Conservation (phyloP, 2,797 vertebrate species). For the Lacerta viridis region DNA sequence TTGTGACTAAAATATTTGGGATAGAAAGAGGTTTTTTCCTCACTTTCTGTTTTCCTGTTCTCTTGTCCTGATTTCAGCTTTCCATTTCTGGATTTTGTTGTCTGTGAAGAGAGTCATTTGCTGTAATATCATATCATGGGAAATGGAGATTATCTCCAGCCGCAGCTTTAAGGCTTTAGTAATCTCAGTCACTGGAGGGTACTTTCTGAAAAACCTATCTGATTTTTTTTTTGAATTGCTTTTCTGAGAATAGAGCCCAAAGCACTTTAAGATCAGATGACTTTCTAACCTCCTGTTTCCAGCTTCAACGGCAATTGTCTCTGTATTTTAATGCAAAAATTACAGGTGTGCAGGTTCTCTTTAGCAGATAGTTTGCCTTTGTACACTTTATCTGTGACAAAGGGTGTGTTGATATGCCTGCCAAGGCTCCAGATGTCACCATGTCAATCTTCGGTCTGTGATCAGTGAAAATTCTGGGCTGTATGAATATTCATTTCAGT, state of each 20-base stretch:
- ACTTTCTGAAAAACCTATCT: slow-evolving; percentile 62
- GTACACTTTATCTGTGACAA: slow-evolving; percentile 38
- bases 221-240: slow-evolving; percentile 58
- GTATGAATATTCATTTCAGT: not conserved
- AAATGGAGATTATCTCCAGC: slow-evolving; percentile 35
- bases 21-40: accelerated
- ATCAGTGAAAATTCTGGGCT: not conserved
- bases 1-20: accelerated
- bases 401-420: slow-evolving; percentile 34
- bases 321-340: slow-evolving; percentile 55
- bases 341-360: slow-evolving; percentile 38
- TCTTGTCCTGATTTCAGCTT: slow-evolving; percentile 19
- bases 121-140: slow-evolving; percentile 33
- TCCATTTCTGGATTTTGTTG: slow-evolving; percentile 38
- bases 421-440: slow-evolving; percentile 46
- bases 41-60: not conserved
- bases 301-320: slow-evolving; percentile 57
- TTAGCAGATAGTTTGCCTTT: slow-evolving; percentile 40
- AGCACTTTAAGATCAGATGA: slow-evolving; percentile 53
- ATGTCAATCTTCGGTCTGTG: not conserved
- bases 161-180: slow-evolving; percentile 43
- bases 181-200: slow-evolving; percentile 51
- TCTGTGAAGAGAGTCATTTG: slow-evolving; percentile 35
- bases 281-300: slow-evolving; percentile 56
- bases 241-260: slow-evolving; percentile 57